Conservation (phyloP, 2,113 vertebrate species). For the Caracal caracal region DNA sequence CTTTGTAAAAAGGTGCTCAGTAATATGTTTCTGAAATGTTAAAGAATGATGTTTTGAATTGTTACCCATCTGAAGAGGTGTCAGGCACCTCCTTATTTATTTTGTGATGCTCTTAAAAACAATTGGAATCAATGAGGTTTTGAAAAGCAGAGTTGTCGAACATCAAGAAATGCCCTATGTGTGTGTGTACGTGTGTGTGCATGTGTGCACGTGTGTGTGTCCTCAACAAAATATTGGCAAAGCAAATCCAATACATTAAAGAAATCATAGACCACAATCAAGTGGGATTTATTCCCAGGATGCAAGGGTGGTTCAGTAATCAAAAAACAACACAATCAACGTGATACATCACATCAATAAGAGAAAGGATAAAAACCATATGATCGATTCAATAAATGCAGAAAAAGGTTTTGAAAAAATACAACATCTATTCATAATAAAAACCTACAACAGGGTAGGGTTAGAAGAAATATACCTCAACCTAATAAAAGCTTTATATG, state of each 20-base stretch:
- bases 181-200: neutral
- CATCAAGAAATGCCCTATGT: neutral
- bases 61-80: neutral
- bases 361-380: neutral
- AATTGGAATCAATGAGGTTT: constrained; percentile 49
- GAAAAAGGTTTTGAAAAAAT: neutral
- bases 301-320: neutral
- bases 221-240: neutral
- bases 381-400: neutral
- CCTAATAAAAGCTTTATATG: neutral
- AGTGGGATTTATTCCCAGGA: neutral
- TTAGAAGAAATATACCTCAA: neutral
- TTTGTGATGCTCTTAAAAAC: constrained; percentile 13
- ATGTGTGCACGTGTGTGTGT: neutral
- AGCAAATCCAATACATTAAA: neutral
- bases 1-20: constrained; percentile 7
- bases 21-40: constrained; percentile 24
- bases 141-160: constrained; percentile 47
- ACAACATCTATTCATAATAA: neutral
- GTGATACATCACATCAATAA: neutral
- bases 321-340: neutral
- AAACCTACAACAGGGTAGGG: neutral
- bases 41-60: constrained; percentile 29
- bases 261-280: neutral
- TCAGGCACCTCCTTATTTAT: neutral